These are phyloP conservation scores for Podarcis lilfordi DNA, from an alignment of 2,797 vertebrate species.

Conservation along the genomic window DNA sequence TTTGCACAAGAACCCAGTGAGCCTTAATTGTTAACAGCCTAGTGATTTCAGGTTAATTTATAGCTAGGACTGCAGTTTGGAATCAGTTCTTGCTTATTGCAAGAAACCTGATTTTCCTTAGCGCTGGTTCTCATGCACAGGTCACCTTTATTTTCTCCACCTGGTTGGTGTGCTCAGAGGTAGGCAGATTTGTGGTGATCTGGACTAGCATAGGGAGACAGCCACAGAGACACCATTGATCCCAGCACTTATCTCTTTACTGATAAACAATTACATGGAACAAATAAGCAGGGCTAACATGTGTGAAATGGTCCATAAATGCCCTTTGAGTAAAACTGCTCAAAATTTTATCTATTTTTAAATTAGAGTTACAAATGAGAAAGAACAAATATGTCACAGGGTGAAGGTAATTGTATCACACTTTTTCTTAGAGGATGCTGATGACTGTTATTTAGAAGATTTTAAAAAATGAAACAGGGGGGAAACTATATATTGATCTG, in stretches of 20 bases:
- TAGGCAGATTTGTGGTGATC: not conserved
- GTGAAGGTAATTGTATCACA: not conserved
- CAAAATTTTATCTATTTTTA: not conserved
- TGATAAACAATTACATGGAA: not conserved
- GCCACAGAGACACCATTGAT: not conserved
- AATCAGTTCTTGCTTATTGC: not conserved
- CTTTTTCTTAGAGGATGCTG: slow-evolving; percentile 43
- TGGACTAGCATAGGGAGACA: not conserved
- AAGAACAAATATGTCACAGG: not conserved
- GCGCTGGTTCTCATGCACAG: not conserved
- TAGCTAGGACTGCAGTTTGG: not conserved
- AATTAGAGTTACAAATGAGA: not conserved
- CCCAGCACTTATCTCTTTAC: not conserved
- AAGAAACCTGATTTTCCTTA: not conserved
- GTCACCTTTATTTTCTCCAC: not conserved
- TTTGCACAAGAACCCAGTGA: not conserved
- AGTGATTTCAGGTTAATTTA: no score
- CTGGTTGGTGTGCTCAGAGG: not conserved
- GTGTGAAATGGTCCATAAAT: slow-evolving; percentile 13
- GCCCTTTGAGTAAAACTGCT: not conserved
- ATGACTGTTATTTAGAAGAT: slow-evolving; percentile 56
- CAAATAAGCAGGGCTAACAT: not conserved
- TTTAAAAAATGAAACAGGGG: slow-evolving; percentile 49
- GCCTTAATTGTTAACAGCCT: no score
- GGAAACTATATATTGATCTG: slow-evolving; percentile 55